These are phyloP conservation scores for Dryobates pubescens DNA, from an alignment of 2,797 vertebrate genomes.

Conservation along the genomic window DNA sequence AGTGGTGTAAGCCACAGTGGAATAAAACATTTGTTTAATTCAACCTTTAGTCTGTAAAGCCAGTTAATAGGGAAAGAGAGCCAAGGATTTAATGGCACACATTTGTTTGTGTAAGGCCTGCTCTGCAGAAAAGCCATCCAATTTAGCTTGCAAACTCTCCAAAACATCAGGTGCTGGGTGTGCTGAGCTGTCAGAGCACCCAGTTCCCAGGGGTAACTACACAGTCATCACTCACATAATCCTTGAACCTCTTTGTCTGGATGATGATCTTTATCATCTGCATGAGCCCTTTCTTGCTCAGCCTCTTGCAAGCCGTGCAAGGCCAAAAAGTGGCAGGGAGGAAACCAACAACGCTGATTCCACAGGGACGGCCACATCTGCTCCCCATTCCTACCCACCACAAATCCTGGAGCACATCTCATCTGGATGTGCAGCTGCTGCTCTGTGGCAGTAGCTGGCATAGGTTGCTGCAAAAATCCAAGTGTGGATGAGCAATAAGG, in stretches of 20 bases:
- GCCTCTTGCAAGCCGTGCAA: background rate
- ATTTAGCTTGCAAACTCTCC: background rate
- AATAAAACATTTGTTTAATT: conserved; percentile 62
- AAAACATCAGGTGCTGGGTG: conserved; percentile 25
- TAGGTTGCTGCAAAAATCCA: background rate
- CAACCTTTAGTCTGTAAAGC: conserved; percentile 36
- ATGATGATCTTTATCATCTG: background rate
- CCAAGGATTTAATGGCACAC: conserved; percentile 34
- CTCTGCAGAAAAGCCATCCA: conserved; percentile 5
- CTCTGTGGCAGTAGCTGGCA: background rate
- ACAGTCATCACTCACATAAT: background rate
- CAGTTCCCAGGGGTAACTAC: fast-evolving
- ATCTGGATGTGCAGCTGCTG: background rate
- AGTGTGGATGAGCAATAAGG: background rate
- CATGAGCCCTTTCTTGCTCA: background rate
- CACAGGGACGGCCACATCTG: background rate
- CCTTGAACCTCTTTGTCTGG: background rate
- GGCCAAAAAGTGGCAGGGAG: background rate
- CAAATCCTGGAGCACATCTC: background rate
- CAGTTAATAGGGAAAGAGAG: conserved; percentile 21
- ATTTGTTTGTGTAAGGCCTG: conserved; percentile 31
- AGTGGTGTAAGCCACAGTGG: conserved; percentile 38
- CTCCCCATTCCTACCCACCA: background rate
- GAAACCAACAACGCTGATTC: background rate
- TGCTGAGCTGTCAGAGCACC: conserved; percentile 8